Evolutionary conservation across 2,113 vertebrate species (phyloP).

Genomic region (Silurus asotus): DNA sequence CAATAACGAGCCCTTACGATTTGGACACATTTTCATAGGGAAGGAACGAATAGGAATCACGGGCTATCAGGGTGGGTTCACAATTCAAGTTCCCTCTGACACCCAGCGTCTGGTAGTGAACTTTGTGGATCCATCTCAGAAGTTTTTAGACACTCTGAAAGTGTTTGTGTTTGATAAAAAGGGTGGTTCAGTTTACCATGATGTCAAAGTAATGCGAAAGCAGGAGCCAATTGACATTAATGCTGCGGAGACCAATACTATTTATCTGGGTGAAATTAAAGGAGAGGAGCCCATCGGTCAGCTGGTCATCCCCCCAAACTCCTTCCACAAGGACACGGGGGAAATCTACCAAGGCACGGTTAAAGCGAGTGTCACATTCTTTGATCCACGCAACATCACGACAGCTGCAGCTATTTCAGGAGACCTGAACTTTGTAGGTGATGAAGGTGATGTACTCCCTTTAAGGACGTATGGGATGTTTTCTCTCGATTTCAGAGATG

Average conservation of each 20-base stretch:
- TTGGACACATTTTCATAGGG: conserved; percentile 85
- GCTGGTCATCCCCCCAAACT: conserved; percentile 81
- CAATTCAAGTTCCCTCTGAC: conserved; percentile 80
- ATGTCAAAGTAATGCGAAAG: conserved; percentile 89
- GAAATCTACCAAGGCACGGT: conserved; percentile 82
- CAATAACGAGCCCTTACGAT: conserved; percentile 84
- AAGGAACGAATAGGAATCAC: conserved; percentile 83
- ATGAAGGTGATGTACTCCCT: conserved; percentile 83
- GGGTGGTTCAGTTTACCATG: conserved; percentile 84
- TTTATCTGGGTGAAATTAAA: conserved; percentile 77
- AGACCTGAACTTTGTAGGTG: conserved; percentile 85
- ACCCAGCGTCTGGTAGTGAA: conserved; percentile 83
- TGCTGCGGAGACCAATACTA: conserved; percentile 72
- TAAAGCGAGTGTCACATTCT: conserved; percentile 89
- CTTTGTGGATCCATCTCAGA: conserved; percentile 82
- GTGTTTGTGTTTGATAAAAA: conserved; percentile 88
- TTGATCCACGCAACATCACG: conserved; percentile 87
- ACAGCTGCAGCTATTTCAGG: conserved; percentile 82
- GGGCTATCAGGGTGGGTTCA: conserved; percentile 90
- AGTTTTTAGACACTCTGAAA: conserved; percentile 83
- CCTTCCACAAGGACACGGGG: conserved; percentile 79
- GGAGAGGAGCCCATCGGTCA: conserved; percentile 81
- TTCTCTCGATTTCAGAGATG: conserved; percentile 85
- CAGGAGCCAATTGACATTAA: conserved; percentile 78
- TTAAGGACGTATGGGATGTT: conserved; percentile 97